Base-by-base conservation (phyloP, 2,113 vertebrate genomes). In the Rhea pennata region DNA sequence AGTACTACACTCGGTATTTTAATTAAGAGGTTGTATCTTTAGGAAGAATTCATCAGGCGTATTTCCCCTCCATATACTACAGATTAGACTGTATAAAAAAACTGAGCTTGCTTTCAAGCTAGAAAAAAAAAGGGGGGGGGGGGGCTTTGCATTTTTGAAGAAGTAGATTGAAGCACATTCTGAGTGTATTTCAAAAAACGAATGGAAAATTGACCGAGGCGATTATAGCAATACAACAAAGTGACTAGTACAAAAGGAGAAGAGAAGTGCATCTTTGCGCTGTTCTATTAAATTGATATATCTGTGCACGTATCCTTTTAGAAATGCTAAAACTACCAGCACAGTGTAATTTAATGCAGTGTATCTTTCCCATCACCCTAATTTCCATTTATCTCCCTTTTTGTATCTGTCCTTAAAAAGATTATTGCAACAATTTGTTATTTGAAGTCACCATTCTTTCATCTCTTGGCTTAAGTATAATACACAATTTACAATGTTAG, bases 1-100 rank as follows among this genome's bases (percentile, higher is more conserved):
- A 75, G 70, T 51, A 67, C 83, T 93, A 70, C 31, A 91, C 88
- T 94, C 69, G 93, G 82, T 69, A 70, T 84, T 96, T 87, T 91
- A 96, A 81, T 22, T 95, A 87, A 84, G 75, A 94, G 59, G 69
- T 89, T 27, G 77, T 83, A 81, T 59, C 58, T 78, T 97, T 12
- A 83, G 46, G 93, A 96, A 96, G 51, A 94, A 92, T 15, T 80
- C 11, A 73, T 72, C 31, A 15, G 22, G 58, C 4, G 3, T 69
- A 54, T 87, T 85, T 93, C 53, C n/a, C 12, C 31, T 72, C 80
- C 64, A 54, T 51, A 88, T 59, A 65, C 73, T 93, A 92, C 2
- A 20, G 29, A 95, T 84, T 54, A 62, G 59, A 89, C 39, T 39
- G 64, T 86, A 90, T 54, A 5, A 90, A 95, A 92, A 96, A 77